A percentile compares a stretch with the other conserved stretches of the same genome.
Conservation (phyloP, 2,888 invertebrate species). For the Zaprionus obscuricornis region DNA sequence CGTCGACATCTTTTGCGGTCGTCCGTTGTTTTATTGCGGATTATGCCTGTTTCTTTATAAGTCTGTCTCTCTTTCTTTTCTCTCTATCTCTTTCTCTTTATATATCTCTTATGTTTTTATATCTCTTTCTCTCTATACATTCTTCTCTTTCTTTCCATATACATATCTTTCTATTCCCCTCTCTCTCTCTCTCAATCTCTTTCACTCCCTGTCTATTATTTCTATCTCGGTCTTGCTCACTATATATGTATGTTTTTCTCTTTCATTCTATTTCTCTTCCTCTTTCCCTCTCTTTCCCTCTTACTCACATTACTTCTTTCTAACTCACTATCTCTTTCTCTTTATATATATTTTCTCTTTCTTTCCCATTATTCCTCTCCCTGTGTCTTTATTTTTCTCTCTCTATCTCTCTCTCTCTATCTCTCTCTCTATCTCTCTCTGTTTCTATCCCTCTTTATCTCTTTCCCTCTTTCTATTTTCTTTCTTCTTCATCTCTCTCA, state of each 20-base stretch:
- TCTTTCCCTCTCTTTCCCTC: not conserved
- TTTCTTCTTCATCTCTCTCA: conserved; percentile 8
- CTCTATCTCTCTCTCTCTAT: not conserved
- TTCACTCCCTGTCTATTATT: not conserved
- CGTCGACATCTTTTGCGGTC: conserved; percentile 54
- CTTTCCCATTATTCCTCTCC: not conserved
- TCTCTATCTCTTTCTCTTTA: conserved; percentile 31
- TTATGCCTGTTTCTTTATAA: conserved; percentile 28
- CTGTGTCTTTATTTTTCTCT: conserved; percentile 1
- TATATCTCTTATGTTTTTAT: not conserved
- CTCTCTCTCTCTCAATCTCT: not conserved
- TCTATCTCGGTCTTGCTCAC: conserved; percentile 1
- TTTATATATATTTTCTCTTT: not conserved
- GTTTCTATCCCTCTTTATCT: not conserved
- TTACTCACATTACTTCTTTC: conserved; percentile 1
- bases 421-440: not conserved
- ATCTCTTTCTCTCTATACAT: conserved; percentile 22
- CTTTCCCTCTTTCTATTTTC: not conserved
- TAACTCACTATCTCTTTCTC: not conserved
- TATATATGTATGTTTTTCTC: not conserved
- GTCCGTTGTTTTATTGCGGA: conserved; percentile 46
- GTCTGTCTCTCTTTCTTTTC: conserved; percentile 9
- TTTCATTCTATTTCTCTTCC: not conserved
- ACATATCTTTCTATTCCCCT: not conserved
- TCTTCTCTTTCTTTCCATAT: not conserved